phyloP scores from a whole-genome alignment of 2,113 vertebrate species.

The Ceuthmochares aereus region DNA sequence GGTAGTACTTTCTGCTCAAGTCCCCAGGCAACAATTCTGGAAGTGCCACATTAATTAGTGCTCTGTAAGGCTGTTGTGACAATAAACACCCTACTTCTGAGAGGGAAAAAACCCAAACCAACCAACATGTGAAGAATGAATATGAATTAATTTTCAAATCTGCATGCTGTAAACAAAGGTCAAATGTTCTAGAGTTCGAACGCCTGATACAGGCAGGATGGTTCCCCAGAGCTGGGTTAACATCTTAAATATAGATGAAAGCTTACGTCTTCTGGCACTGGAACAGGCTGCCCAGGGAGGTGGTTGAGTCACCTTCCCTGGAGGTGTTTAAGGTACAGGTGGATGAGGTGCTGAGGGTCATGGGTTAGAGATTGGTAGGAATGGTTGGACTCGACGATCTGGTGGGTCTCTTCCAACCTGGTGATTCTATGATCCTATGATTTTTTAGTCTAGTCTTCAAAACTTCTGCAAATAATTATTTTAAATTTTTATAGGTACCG shows the following conservation, averaged over 20 bases:
- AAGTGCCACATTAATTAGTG: background rate
- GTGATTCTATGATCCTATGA: too few species aligned
- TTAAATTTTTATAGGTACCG: rapidly evolving
- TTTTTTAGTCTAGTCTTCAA: background rate
- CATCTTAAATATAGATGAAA: background rate
- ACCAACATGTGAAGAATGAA: background rate
- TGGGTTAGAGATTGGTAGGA: too few species aligned
- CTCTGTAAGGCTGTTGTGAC: background rate
- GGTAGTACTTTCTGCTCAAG: background rate
- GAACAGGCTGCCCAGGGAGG: too few species aligned
- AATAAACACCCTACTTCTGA: background rate
- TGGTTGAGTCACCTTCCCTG: too few species aligned
- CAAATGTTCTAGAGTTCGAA: background rate
- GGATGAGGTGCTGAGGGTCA: too few species aligned
- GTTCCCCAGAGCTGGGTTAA: background rate
- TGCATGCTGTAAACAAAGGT: background rate
- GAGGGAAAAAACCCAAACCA: background rate
- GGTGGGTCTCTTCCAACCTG: too few species aligned
- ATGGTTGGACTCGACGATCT: too few species aligned
- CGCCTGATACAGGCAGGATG: background rate
- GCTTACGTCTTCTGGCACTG: too few species aligned
- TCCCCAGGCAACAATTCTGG: background rate
- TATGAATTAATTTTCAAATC: background rate
- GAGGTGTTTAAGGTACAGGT: too few species aligned
- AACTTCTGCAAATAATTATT: background rate